Evolutionary conservation across 2,113 vertebrate genomes (phyloP), one percentile per base, ranked within the genome.

Genomic region (Campylorhamphus procurvoides): DNA sequence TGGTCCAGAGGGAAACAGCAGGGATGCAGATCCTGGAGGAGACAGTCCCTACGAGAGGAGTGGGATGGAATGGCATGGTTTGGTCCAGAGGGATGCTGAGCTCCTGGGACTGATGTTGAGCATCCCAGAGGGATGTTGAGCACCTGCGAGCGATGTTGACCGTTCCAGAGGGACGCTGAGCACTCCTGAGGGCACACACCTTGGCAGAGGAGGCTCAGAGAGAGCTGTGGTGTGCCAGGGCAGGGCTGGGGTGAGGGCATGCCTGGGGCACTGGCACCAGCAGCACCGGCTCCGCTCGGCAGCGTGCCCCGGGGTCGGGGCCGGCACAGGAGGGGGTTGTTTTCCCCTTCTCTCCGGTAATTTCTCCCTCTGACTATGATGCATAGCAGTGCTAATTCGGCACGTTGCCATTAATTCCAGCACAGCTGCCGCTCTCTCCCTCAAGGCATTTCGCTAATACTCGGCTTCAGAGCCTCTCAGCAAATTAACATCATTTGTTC

Each of bases 401-500:
- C 97, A 98, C 98, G 96, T 97, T 98, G 98, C 99, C 98, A 98
- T 98, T 99, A 98, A 98, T 99, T 98, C 98, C 98, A 98, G 98
- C 97, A 98, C 99, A 99, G 99, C 99, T 99, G 99, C 98, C 95
- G 96, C 97, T 94, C 98, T 97, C 96, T 98, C 98, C 99, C 98
- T 97, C 97, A 98, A 98, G 99, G 99, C 98, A 97, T 98, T 97
- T 98, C 94, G 98, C 98, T 98, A 98, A 98, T 98, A 98, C 98
- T 97, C 98, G 97, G 98, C 98, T 99, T 99, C 96, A 97, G 98
- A 99, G 98, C 98, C 98, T 97, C 96, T 94, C 98, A 97, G 98
- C 98, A 98, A 98, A 99, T 99, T 98, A 99, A 98, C 98, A 98
- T 99, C 98, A 98, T 99, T 99, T 99, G 99, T 99, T 99, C 98